These are phyloP conservation scores for Pyrocoelia pectoralis DNA, from an alignment of 2,888 invertebrate genomes.

Conservation along the genomic window DNA sequence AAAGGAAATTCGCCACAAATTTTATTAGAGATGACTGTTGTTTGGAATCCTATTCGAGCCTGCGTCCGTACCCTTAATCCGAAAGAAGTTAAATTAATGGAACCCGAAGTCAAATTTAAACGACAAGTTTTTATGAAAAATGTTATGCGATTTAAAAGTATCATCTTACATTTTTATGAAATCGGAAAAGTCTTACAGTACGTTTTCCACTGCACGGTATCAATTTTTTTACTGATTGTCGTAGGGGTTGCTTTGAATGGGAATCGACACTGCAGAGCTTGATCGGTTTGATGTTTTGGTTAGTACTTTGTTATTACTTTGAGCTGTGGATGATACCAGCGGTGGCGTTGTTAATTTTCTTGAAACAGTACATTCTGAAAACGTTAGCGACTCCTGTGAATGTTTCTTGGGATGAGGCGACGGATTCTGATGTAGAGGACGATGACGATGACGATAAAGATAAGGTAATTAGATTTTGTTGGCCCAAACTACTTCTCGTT, in stretches of 20 bases:
- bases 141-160: conserved; percentile 89
- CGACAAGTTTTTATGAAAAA: conserved; percentile 92
- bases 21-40: conserved; percentile 86
- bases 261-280: conserved; percentile 88
- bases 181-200: conserved; percentile 91
- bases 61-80: conserved; percentile 93
- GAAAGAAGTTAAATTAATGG: conserved; percentile 93
- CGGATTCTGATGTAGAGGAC: conserved; percentile 70
- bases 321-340: conserved; percentile 95
- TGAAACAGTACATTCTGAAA: conserved; percentile 74
- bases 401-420: conserved; percentile 58
- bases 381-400: conserved; percentile 53
- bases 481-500: no score
- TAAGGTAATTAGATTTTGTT: no score
- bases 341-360: conserved; percentile 80
- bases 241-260: conserved; percentile 96
- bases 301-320: conserved; percentile 91
- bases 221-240: conserved; percentile 44
- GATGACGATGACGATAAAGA: conserved; percentile 93
- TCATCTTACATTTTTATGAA: conserved; percentile 89
- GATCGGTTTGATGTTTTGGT: conserved; percentile 83
- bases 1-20: conserved; percentile 93
- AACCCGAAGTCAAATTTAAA: conserved; percentile 94
- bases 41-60: conserved; percentile 95
- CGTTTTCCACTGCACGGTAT: conserved; percentile 63